Base-by-base conservation (phyloP, 2,888 invertebrate genomes). In the Gari tellinella region DNA sequence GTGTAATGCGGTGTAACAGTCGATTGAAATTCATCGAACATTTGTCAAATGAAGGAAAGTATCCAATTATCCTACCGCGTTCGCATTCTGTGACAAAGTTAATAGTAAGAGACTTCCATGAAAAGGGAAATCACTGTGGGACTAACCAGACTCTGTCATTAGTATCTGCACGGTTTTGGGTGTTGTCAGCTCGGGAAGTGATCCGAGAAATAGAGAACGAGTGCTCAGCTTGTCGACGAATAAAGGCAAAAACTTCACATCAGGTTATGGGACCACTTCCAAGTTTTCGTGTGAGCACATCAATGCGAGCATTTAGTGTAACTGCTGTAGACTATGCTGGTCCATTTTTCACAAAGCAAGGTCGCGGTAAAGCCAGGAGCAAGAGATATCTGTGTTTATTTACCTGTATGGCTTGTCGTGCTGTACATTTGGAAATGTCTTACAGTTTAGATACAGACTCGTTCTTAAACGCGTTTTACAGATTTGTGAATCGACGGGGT, bases 51-150 rank as follows among this genome's bases (percentile, higher is more conserved):
- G 67, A 64, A 45, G 55, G 19, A 21, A n/a, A 51, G 38, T 65
- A 51, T 58, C 72, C 68, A n/a, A 56, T 75, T 19, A 70, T 81
- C 8, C 31, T 81, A 45, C 78, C 74, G 37, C 26, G 72, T 51
- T 64, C 62, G 31, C 15, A 51, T 37, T 40, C 51, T 25, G 49
- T 67, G 3, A 76, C 76, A 26, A 52, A 60, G 41, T 45, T 79
- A 1, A 67, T 77, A 1, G 52, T 52, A 4, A 15, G 25, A 25
- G 12, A 15, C 37, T 80, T 23, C 76, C 76, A 56, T 19, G 69
- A 41, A 58, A 64, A 48, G 17, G 26, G 21, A 17, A 23, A 56
- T 3, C 48, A 75, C 52, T 26, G 37, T 19, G 68, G 72, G 17
- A 68, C 60, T 26, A 70, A 66, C 56, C 53, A 53, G n/a, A 64